phyloP scores from a whole-genome alignment of 30 jellyfish, hydroid and myxozoan species.

The Sanderia malayensis region DNA sequence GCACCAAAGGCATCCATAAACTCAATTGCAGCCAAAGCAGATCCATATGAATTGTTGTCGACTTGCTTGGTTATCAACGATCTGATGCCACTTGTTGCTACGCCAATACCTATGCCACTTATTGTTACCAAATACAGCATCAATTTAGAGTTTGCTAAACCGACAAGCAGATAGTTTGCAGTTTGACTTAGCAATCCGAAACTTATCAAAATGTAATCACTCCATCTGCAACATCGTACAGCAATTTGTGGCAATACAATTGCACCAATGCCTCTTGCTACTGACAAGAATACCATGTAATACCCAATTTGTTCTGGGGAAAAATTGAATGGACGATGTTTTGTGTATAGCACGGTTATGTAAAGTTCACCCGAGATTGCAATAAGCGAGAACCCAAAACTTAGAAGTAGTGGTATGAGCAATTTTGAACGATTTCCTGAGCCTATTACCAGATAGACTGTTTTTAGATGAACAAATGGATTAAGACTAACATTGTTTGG shows the following conservation, averaged over 20 bases:
- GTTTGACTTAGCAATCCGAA: slow-evolving; percentile 75
- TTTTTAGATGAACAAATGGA: slow-evolving; percentile 47
- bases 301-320: slow-evolving; percentile 76
- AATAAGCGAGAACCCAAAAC: slow-evolving; percentile 74
- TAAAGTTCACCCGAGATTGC: slow-evolving; percentile 76
- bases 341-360: slow-evolving; percentile 64
- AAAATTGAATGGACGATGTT: slow-evolving; percentile 67
- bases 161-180: slow-evolving; percentile 58
- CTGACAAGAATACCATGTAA: slow-evolving; percentile 52
- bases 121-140: slow-evolving; percentile 67
- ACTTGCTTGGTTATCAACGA: slow-evolving; percentile 77
- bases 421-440: slow-evolving; percentile 23
- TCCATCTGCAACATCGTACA: slow-evolving; percentile 39
- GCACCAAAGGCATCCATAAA: slow-evolving; percentile 82
- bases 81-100: slow-evolving; percentile 66
- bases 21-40: slow-evolving; percentile 73
- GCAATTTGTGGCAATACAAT: slow-evolving; percentile 71
- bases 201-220: slow-evolving; percentile 55
- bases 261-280: slow-evolving; percentile 74
- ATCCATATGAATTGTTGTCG: slow-evolving; percentile 76
- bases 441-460: slow-evolving; percentile 36
- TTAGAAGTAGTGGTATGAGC: slow-evolving; percentile 53
- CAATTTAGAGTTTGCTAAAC: slow-evolving; percentile 44
- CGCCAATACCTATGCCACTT: slow-evolving; percentile 73
- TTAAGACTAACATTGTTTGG: slow-evolving; percentile 25